Percentiles rank a stretch among this genome's conserved stretches.
phyloP scores from a whole-genome alignment of 2,888 invertebrate genomes.

The Andricus quercusramuli region DNA sequence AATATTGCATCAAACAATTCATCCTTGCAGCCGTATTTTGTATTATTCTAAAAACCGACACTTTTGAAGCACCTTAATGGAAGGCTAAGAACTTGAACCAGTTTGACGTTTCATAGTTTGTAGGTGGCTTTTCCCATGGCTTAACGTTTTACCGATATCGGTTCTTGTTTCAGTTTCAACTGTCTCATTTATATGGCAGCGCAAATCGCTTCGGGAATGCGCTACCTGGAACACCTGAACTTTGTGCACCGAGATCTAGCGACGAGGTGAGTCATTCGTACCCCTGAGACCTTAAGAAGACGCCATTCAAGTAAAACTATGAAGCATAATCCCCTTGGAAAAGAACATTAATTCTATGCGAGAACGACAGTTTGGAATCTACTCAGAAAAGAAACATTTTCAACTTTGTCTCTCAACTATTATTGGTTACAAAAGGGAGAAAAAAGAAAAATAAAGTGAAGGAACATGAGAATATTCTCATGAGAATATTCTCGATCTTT shows the following conservation, averaged over 20 bases:
- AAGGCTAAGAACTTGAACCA: slow-evolving; percentile 54
- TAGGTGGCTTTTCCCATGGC: slow-evolving; percentile 27
- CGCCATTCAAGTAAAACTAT: slow-evolving; percentile 15
- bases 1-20: no score
- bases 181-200: slow-evolving; percentile 89
- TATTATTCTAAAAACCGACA: no score
- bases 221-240: slow-evolving; percentile 91
- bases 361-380: background rate
- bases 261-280: slow-evolving; percentile 82
- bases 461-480: no score
- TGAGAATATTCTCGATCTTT: no score
- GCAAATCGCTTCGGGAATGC: slow-evolving; percentile 94
- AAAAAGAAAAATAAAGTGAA: background rate
- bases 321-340: slow-evolving; percentile 28
- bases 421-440: background rate
- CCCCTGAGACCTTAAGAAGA: slow-evolving; percentile 18
- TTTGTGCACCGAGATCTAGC: slow-evolving; percentile 95
- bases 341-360: slow-evolving; percentile 10
- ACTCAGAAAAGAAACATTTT: background rate
- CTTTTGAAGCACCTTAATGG: no score
- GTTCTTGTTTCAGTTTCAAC: slow-evolving; percentile 82
- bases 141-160: slow-evolving; percentile 50
- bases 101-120: slow-evolving; percentile 54
- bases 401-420: background rate
- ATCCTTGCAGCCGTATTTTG: no score